Percentiles rank a stretch among this genome's conserved stretches.
These are phyloP conservation scores for Tachysurus fulvidraco DNA, from an alignment of 2,113 vertebrate genomes.

Conservation along the genomic window DNA sequence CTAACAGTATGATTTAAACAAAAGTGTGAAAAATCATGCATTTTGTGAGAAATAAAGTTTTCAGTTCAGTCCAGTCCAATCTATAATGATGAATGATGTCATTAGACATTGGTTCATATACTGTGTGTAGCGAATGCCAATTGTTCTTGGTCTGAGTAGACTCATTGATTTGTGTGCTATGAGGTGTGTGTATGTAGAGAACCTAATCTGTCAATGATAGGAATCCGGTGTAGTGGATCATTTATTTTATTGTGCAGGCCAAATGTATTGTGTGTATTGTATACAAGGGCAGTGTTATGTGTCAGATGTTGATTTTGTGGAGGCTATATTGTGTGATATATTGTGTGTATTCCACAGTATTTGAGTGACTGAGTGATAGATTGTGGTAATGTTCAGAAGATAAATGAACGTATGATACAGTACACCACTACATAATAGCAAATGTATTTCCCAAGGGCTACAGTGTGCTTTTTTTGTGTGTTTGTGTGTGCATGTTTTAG, in stretches of 20 bases:
- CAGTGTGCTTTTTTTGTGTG: constrained; percentile 23
- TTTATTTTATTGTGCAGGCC: background rate
- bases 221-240: background rate
- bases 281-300: background rate
- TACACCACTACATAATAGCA: background rate
- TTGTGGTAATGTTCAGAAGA: background rate
- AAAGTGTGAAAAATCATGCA: background rate
- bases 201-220: constrained; percentile 1
- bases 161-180: background rate
- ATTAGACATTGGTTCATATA: background rate
- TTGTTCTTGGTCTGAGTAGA: background rate
- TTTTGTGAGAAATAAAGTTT: background rate
- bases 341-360: background rate
- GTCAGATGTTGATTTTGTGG: background rate
- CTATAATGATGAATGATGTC: constrained; percentile 19
- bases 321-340: background rate
- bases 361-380: background rate
- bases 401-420: constrained; percentile 34
- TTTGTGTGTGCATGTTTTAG: background rate
- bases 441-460: background rate
- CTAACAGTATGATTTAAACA: background rate
- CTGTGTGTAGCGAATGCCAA: background rate
- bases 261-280: background rate
- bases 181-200: background rate
- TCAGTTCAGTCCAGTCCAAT: background rate